Evolutionary conservation across 2,888 invertebrate genomes (phyloP).

Genomic region (Drosophila putrida): DNA sequence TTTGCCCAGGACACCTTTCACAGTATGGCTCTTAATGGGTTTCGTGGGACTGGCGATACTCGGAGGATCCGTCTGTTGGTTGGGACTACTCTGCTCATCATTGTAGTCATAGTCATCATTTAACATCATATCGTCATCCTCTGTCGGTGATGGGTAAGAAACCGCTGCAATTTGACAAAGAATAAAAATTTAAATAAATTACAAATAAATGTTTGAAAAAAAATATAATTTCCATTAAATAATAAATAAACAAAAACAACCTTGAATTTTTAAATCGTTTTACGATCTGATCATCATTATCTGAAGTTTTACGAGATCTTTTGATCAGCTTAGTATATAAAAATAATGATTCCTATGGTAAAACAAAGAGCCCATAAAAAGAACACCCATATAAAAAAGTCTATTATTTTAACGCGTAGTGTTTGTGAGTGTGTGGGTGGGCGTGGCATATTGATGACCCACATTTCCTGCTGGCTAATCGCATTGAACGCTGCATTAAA

Average conservation of each 20-base stretch:
- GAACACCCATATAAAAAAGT: constrained; percentile 19
- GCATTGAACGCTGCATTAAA: constrained; percentile 52
- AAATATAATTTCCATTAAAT: neutral
- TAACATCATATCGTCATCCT: constrained; percentile 38
- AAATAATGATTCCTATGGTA: constrained; percentile 25
- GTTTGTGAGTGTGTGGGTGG: constrained; percentile 8
- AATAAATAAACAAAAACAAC: constrained; percentile 14
- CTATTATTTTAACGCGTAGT: constrained; percentile 15
- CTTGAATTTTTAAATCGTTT: constrained; percentile 40
- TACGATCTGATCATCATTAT: constrained; percentile 39
- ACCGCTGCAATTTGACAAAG: constrained; percentile 31
- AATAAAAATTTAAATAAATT: neutral
- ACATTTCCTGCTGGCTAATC: constrained; percentile 59
- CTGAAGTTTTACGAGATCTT: constrained; percentile 37
- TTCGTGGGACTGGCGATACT: neutral
- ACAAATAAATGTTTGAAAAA: neutral
- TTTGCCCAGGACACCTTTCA: constrained; percentile 55
- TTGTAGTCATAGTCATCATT: constrained; percentile 59
- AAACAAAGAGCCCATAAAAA: constrained; percentile 45
- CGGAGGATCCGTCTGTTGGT: constrained; percentile 50
- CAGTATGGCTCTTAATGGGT: constrained; percentile 21
- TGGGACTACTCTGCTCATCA: constrained; percentile 48
- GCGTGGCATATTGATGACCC: constrained; percentile 42
- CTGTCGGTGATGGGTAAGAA: constrained; percentile 13
- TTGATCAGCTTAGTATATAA: constrained; percentile 13